Evolutionary conservation across 2,797 vertebrate species (phyloP).

Genomic region (Sorex maritimensis): DNA sequence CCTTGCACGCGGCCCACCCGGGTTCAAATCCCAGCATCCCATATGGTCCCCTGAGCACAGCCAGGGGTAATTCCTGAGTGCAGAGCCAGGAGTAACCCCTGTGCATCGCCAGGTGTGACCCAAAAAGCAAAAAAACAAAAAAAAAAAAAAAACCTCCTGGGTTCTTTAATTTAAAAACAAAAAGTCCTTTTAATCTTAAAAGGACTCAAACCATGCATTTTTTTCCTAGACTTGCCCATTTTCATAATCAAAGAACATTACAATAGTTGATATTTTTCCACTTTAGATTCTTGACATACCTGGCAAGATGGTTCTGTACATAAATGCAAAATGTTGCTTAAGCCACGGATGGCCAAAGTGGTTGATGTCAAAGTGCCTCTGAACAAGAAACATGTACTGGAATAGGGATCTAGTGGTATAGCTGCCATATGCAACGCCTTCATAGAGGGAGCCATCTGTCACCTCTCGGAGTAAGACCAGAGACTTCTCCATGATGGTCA

Average conservation of each 20-base stretch:
- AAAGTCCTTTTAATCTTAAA: background rate
- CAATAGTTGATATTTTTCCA: background rate
- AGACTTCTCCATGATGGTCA: slow-evolving; percentile 99
- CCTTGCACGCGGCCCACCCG: no score
- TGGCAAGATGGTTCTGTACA: slow-evolving; percentile 97
- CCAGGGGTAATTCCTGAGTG: no score
- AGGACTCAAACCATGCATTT: slow-evolving; percentile 8
- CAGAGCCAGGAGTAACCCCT: no score
- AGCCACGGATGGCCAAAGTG: slow-evolving; percentile 99
- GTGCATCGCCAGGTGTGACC: no score
- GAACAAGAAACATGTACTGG: slow-evolving; percentile 98
- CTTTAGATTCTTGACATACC: slow-evolving; percentile 89
- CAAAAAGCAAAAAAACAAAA: no score
- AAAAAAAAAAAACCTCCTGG: background rate
- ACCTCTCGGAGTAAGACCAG: slow-evolving; percentile 96
- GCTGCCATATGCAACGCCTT: slow-evolving; percentile 98
- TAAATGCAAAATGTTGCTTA: slow-evolving; percentile 97
- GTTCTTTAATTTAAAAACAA: slow-evolving; percentile 2
- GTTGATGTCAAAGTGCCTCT: slow-evolving; percentile 97
- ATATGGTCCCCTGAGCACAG: no score
- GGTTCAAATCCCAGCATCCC: no score
- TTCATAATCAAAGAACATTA: slow-evolving; percentile 28
- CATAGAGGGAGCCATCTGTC: slow-evolving; percentile 97
- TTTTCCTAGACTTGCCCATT: background rate
- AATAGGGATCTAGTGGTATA: slow-evolving; percentile 98